Conservation (phyloP, 2,797 vertebrate species). For the Dallia pectoralis region DNA sequence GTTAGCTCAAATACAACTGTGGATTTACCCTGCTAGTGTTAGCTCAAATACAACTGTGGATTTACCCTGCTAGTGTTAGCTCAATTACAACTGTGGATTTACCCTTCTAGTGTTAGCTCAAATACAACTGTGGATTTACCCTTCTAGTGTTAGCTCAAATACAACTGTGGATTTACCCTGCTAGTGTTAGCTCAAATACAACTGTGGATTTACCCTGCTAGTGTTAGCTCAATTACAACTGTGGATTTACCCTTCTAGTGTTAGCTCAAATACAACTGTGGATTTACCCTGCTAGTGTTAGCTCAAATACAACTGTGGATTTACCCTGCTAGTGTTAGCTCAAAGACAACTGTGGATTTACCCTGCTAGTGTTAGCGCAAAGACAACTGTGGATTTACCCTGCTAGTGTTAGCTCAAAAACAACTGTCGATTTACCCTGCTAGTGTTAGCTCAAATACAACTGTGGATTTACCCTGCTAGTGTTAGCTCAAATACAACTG, state of each 20-base stretch:
- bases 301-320: too few relatives aligned
- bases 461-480: neutral
- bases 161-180: too few relatives aligned
- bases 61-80: neutral
- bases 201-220: neutral
- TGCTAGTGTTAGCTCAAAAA: neutral
- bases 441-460: too few relatives aligned
- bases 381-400: too few relatives aligned
- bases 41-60: neutral
- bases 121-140: neutral
- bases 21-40: neutral
- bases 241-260: neutral
- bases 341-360: neutral
- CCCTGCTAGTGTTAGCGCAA: too few relatives aligned
- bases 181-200: neutral
- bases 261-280: neutral
- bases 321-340: neutral
- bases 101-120: neutral
- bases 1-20: too few relatives aligned
- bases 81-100: too few relatives aligned
- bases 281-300: neutral
- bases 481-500: neutral
- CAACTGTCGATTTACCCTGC: neutral
- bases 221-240: too few relatives aligned
- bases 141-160: too few relatives aligned